Conservation (phyloP, 2,888 invertebrate genomes). For the Drosophila mercatorum region DNA sequence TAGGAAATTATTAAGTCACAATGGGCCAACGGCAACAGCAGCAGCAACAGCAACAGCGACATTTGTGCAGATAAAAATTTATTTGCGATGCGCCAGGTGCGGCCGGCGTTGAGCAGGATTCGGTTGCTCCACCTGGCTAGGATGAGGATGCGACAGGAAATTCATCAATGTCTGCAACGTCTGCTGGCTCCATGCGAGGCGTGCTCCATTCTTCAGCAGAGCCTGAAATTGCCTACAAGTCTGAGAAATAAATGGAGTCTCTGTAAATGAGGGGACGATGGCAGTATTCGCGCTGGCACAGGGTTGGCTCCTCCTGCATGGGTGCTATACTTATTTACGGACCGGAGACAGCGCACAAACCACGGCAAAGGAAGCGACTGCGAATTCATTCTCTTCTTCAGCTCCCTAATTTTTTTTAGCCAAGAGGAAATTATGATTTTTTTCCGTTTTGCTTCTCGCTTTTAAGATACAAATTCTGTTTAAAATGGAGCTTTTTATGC, state of each 20-base stretch:
- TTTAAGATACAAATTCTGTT: slow-evolving; percentile 14
- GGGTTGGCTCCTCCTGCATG: slow-evolving; percentile 2
- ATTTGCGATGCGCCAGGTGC: slow-evolving; percentile 53
- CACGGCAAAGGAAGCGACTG: slow-evolving; percentile 67
- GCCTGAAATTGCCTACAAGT: slow-evolving; percentile 73
- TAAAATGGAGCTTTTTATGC: slow-evolving; percentile 4
- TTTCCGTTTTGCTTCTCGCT: slow-evolving; percentile 30
- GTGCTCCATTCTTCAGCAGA: slow-evolving; percentile 62
- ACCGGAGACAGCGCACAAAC: slow-evolving; percentile 55
- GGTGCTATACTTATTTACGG: slow-evolving; percentile 62
- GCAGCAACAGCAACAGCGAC: slow-evolving; percentile 34
- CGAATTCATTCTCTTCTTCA: slow-evolving; percentile 18
- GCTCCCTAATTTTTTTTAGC: slow-evolving; percentile 32
- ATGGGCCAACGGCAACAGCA: slow-evolving; percentile 55
- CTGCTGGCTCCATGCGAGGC: slow-evolving; percentile 68
- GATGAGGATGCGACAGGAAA: slow-evolving; percentile 74
- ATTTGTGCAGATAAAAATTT: slow-evolving; percentile 67
- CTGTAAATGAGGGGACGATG: slow-evolving; percentile 25
- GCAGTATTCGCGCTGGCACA: slow-evolving; percentile 1
- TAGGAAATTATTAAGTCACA: slow-evolving; percentile 79
- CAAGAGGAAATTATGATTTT: slow-evolving; percentile 73
- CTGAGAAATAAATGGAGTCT: slow-evolving; percentile 32
- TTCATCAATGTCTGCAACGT: slow-evolving; percentile 77
- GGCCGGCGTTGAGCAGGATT: slow-evolving; percentile 12
- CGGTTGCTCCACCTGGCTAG: slow-evolving; percentile 30